Conservation (phyloP, 2,113 vertebrate species). For the Archilochus colubris region DNA sequence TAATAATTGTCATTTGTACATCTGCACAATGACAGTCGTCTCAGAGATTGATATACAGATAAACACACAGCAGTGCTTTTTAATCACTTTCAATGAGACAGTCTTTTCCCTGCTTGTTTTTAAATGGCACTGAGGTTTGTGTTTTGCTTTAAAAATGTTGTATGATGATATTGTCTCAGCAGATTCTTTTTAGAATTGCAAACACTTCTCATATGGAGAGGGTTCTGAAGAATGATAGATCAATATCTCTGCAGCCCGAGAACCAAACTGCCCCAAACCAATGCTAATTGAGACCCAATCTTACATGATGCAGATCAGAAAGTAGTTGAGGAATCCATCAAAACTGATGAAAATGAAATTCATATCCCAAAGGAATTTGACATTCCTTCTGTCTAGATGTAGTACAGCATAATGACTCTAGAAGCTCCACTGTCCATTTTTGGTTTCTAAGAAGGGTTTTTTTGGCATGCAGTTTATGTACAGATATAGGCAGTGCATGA, state of each 20-base stretch:
- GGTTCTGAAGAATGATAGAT: not conserved
- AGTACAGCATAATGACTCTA: not conserved
- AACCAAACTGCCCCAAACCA: not conserved
- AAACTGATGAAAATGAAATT: slow-evolving; percentile 17
- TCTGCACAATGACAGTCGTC: not conserved
- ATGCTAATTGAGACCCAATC: not conserved
- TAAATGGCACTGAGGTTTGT: not conserved
- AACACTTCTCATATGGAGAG: not conserved
- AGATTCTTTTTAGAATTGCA: not conserved
- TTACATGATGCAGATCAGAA: slow-evolving; percentile 1
- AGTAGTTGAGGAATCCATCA: not conserved
- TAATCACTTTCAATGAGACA: not conserved
- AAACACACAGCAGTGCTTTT: not conserved
- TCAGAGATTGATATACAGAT: not conserved
- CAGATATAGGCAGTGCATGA: not conserved
- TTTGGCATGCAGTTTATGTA: not conserved
- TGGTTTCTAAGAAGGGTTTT: not conserved
- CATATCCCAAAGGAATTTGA: not conserved
- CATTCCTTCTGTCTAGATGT: not conserved
- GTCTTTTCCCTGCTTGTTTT: not conserved
- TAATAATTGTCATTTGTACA: not conserved
- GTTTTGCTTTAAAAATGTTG: not conserved
- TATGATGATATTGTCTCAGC: not conserved
- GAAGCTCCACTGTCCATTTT: not conserved
- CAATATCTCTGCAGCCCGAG: not conserved